Conservation (phyloP, 2,888 invertebrate genomes). For the Harpalus rubripes region DNA sequence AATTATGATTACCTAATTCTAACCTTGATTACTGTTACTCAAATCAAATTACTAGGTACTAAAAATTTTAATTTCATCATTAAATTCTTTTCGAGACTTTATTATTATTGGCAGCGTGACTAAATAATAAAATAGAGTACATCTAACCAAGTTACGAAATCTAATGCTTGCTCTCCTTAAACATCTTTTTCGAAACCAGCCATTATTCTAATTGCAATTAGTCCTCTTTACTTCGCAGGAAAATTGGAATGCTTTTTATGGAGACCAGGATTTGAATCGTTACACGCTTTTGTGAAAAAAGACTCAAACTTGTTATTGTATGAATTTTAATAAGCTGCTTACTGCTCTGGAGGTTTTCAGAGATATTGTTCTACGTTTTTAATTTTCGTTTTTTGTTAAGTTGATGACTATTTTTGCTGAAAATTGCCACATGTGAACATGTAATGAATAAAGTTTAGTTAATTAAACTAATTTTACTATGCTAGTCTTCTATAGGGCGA, state of each 20-base stretch:
- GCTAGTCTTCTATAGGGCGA: too few species aligned
- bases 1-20: too few species aligned
- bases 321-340: slow-evolving; percentile 40
- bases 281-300: slow-evolving; percentile 34
- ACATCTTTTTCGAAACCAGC: not conserved
- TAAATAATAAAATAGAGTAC: too few species aligned
- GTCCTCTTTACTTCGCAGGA: not conserved
- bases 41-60: too few species aligned
- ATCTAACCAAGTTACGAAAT: too few species aligned
- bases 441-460: too few species aligned
- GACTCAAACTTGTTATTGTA: slow-evolving; percentile 17
- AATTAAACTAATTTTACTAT: too few species aligned
- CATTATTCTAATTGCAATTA: slow-evolving; percentile 41
- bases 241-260: slow-evolving; percentile 18
- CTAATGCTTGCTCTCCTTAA: not conserved
- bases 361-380: not conserved
- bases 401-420: not conserved
- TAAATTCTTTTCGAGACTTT: too few species aligned
- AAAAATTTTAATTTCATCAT: too few species aligned
- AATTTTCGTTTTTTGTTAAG: not conserved
- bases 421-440: not conserved
- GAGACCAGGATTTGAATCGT: not conserved
- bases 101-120: too few species aligned
- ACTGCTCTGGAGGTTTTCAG: not conserved
- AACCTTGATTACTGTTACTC: too few species aligned